Evolutionary conservation across 2,888 invertebrate species (phyloP).

Genomic region (Zaprionus lineosus): DNA sequence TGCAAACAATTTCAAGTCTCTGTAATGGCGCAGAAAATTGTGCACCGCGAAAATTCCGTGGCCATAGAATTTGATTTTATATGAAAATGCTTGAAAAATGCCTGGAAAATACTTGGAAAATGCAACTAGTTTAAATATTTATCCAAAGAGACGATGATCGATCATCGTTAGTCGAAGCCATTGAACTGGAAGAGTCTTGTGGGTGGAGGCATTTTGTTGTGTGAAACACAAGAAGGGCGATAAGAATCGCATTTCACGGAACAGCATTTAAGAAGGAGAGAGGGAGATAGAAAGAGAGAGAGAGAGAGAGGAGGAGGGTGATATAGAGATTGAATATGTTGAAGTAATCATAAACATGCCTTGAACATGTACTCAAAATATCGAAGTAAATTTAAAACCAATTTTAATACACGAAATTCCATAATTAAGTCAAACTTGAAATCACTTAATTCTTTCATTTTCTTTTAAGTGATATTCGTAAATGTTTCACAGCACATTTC

Average conservation of each 20-base stretch:
- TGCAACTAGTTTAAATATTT: slow-evolving; percentile 50
- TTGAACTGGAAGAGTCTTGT: slow-evolving; percentile 33
- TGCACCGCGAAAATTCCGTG: slow-evolving; percentile 43
- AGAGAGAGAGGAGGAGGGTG: neutral
- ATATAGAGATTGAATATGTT: no score
- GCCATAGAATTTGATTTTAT: slow-evolving; percentile 17
- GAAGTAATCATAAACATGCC: no score
- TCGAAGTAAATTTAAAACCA: no score
- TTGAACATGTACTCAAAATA: no score
- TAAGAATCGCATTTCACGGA: no score
- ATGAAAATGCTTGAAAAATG: slow-evolving; percentile 1
- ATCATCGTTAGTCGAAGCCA: slow-evolving; percentile 19
- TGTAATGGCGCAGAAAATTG: slow-evolving; percentile 64
- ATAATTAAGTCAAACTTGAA: no score
- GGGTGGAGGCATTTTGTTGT: slow-evolving; percentile 7
- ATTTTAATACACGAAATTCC: no score
- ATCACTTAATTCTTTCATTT: no score
- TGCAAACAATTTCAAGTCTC: slow-evolving; percentile 62
- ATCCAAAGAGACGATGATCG: slow-evolving; percentile 12
- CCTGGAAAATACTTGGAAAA: neutral
- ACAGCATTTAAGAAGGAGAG: no score
- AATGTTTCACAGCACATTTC: no score
- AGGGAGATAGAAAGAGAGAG: no score
- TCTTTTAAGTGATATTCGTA: no score
- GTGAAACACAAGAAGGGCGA: slow-evolving; percentile 3